phyloP scores from a whole-genome alignment of 1,140 invertebrate genomes.

The Pomacea maculata region DNA sequence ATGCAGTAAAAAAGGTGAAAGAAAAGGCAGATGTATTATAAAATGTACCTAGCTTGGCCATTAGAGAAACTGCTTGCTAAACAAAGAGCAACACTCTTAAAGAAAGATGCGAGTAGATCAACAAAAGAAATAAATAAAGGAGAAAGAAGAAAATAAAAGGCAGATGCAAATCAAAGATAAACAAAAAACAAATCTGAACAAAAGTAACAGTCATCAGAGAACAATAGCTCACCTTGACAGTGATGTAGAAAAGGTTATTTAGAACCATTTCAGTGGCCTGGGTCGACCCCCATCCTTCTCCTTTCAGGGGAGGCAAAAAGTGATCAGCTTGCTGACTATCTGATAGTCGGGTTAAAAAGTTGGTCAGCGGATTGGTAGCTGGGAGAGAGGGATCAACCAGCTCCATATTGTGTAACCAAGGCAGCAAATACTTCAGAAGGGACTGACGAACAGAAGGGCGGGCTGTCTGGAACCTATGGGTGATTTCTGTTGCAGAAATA shows the following conservation, averaged over 20 bases:
- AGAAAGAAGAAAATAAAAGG: too few relatives aligned
- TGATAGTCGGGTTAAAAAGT: conserved; percentile 53
- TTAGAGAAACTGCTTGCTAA: too few relatives aligned
- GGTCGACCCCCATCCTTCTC: conserved; percentile 95
- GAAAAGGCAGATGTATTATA: too few relatives aligned
- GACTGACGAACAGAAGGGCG: conserved; percentile 87
- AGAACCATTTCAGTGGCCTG: conserved; percentile 99
- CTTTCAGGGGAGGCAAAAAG: conserved; percentile 66
- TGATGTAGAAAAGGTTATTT: conserved; percentile 98
- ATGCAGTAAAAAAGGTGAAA: too few relatives aligned
- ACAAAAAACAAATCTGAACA: conserved; percentile 71
- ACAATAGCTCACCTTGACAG: conserved; percentile 70
- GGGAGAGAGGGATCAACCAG: conserved; percentile 95
- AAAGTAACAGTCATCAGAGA: background rate
- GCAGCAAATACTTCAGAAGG: conserved; percentile 90
- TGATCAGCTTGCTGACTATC: conserved; percentile 53
- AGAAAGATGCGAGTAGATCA: too few relatives aligned
- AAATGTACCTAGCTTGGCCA: too few relatives aligned
- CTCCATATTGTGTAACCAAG: conserved; percentile 99
- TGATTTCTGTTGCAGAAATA: conserved; percentile 80
- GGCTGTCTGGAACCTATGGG: conserved; percentile 94
- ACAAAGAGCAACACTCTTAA: too few relatives aligned
- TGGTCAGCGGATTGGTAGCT: conserved; percentile 70
- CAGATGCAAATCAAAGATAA: too few relatives aligned
- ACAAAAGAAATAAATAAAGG: too few relatives aligned